Percentiles rank a stretch among this genome's conserved stretches.
These are phyloP conservation scores for Melanotaenia nigrans DNA, from an alignment of 2,797 vertebrate genomes.

Conservation along the genomic window DNA sequence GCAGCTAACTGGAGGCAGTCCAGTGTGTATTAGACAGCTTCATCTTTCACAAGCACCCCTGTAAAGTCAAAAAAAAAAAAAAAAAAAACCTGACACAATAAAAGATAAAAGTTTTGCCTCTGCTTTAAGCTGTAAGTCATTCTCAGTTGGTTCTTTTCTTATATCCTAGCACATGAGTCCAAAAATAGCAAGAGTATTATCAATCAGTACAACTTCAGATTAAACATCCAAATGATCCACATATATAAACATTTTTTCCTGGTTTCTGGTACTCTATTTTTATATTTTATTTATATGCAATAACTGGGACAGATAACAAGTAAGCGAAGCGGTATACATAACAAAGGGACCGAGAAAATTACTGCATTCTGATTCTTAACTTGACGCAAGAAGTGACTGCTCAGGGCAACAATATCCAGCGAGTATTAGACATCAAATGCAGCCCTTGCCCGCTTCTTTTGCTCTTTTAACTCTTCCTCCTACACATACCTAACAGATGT, in stretches of 20 bases:
- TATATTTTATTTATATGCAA: slow-evolving; percentile 55
- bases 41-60: slow-evolving; percentile 47
- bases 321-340: slow-evolving; percentile 20
- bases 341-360: slow-evolving; percentile 24
- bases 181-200: slow-evolving; percentile 58
- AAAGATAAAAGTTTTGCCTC: slow-evolving; percentile 43
- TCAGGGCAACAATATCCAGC: slow-evolving; percentile 32
- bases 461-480: slow-evolving; percentile 42
- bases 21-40: slow-evolving; percentile 74
- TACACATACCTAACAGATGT: slow-evolving; percentile 43
- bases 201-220: slow-evolving; percentile 37
- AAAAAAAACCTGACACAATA: slow-evolving; percentile 38
- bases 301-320: slow-evolving; percentile 61
- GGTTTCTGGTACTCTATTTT: slow-evolving; percentile 30
- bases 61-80: slow-evolving; percentile 48
- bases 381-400: slow-evolving; percentile 49
- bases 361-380: slow-evolving; percentile 29
- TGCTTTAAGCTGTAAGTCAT: slow-evolving; percentile 41
- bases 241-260: background rate
- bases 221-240: slow-evolving; percentile 48
- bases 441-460: slow-evolving; percentile 22
- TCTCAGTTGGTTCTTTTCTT: slow-evolving; percentile 32
- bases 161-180: slow-evolving; percentile 47
- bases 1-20: slow-evolving; percentile 70
- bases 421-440: slow-evolving; percentile 35